Percentiles rank a stretch among this genome's conserved stretches.
Evolutionary conservation across 2,113 vertebrate genomes (phyloP).

Genomic region (Halcyon senegalensis): DNA sequence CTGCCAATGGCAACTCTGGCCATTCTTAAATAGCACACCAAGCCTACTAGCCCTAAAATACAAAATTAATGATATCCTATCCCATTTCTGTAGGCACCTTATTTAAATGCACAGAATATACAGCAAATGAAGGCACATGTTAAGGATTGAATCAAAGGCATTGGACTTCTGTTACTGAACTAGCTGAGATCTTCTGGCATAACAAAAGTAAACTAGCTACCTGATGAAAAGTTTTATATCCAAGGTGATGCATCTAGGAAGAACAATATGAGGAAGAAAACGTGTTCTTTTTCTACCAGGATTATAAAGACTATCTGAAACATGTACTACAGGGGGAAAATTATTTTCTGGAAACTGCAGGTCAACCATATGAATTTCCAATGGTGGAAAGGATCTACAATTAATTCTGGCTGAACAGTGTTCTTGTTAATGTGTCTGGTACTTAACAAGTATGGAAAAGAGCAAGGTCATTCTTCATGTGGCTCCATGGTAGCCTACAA

Average conservation of each 20-base stretch:
- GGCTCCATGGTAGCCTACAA: not conserved
- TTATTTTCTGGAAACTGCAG: not conserved
- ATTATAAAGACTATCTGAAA: not conserved
- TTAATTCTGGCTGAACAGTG: not conserved
- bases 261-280: not conserved
- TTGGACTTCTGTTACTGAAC: not conserved
- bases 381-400: not conserved
- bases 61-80: not conserved
- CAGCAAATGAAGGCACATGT: not conserved
- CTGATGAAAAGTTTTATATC: not conserved
- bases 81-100: not conserved
- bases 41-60: not conserved
- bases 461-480: not conserved
- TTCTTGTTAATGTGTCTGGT: not conserved
- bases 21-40: not conserved
- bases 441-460: not conserved
- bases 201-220: not conserved
- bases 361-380: not conserved
- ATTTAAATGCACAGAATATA: not conserved
- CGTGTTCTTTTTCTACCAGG: not conserved
- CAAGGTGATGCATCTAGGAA: not conserved
- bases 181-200: not conserved
- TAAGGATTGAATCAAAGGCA: not conserved
- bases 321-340: not conserved
- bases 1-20: not conserved